Base-by-base conservation (phyloP, 2,113 vertebrate genomes). In the Ranitomeya variabilis region DNA sequence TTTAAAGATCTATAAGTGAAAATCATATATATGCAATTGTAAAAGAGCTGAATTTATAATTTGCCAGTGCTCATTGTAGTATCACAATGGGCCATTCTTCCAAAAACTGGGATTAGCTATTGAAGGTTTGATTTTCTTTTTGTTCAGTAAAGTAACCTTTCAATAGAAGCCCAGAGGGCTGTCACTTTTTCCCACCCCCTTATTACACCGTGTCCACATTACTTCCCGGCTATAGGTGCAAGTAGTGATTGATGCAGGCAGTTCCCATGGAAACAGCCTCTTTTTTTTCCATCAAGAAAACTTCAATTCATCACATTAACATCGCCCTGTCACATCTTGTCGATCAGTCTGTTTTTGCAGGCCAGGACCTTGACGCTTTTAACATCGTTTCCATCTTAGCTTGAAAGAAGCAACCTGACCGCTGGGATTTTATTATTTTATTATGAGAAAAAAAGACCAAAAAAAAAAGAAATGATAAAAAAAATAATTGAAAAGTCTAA, bases 251-350 rank as follows among this genome's bases (percentile, higher is more conserved):
- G 82, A 66, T 55, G 12, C 45, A 26, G 59, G 74, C 59, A 16
- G 59, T 86, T 67, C n/a, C 12, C 76, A 87, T 71, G 64, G 77
- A 71, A 18, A 80, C 77, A 80, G 76, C 62, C 59, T 60, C 52
- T n/a, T 60, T 78, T 7, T 52, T 86, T 62, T 87, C 21, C 77
- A 57, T 66, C 62, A 54, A 78, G 14, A 52, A 80, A 55, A 67
- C 86, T 66, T 69, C 51, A 80, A 87, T 87, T 80, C 51, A 80
- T 87, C 86, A 80, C 86, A 78, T 80, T 87, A 87, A 55, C 74
- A 59, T 86, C 76, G 10, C 31, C 57, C 77, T 80, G 77, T 71
- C 86, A 87, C 86, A 71, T 80, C 51, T 71, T 31, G 77, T 80
- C 62, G 64, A 73, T 80, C 51, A 37, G 64, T 66, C 37, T 26